phyloP scores from a whole-genome alignment of 1,140 invertebrate genomes.

The Drosophila elegans region DNA sequence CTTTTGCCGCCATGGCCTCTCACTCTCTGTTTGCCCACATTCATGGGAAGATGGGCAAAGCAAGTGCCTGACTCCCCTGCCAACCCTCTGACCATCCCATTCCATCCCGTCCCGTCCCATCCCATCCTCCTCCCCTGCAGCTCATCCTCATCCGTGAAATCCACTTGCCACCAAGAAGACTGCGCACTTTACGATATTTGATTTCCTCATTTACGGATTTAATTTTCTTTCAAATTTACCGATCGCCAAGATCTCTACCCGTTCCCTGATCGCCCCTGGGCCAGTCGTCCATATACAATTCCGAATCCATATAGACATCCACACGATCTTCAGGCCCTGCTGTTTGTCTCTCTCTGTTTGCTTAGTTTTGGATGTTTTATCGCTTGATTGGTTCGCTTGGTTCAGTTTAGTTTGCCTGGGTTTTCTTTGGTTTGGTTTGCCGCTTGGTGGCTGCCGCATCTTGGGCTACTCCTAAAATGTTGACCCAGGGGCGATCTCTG shows the following conservation, averaged over 20 bases:
- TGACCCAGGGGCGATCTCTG: slow-evolving; percentile 62
- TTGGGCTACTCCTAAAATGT: slow-evolving; percentile 25
- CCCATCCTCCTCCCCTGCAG: slow-evolving; percentile 11
- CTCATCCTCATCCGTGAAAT: slow-evolving; percentile 43
- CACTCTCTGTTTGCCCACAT: slow-evolving; percentile 70
- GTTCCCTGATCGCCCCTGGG: slow-evolving; percentile 52
- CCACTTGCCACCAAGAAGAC: slow-evolving; percentile 75
- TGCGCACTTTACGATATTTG: slow-evolving; percentile 82
- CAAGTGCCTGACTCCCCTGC: slow-evolving; percentile 31
- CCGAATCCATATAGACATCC: slow-evolving; percentile 50
- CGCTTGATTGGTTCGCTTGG: slow-evolving; percentile 74
- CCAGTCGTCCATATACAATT: slow-evolving; percentile 41
- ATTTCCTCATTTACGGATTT: slow-evolving; percentile 84
- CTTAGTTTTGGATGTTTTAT: slow-evolving; percentile 80
- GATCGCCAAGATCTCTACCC: slow-evolving; percentile 65
- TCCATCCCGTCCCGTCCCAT: not conserved
- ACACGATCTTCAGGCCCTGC: slow-evolving; percentile 43
- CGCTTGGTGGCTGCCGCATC: slow-evolving; percentile 61
- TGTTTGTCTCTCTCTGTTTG: slow-evolving; percentile 61
- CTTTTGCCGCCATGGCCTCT: slow-evolving; percentile 27
- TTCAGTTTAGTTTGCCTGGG: slow-evolving; percentile 27
- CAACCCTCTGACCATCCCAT: slow-evolving; percentile 26
- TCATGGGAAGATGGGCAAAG: slow-evolving; percentile 73
- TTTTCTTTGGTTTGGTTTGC: slow-evolving; percentile 61
- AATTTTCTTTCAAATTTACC: slow-evolving; percentile 83